Percentiles rank a stretch among this genome's conserved stretches.
Conservation (phyloP, 2,113 vertebrate species). For the Gracilinanus agilis region DNA sequence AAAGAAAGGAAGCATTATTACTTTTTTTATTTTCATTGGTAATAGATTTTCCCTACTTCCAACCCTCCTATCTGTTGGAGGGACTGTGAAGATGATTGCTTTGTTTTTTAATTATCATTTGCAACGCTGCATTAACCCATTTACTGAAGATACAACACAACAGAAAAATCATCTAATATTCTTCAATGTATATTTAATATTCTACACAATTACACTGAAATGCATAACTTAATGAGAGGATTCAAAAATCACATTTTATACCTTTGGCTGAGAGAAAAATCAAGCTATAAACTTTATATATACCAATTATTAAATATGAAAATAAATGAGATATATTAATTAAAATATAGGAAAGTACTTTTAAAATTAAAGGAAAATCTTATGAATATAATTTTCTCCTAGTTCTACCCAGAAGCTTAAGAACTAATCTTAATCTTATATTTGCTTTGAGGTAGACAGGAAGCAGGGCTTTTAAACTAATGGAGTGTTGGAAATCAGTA, state of each 20-base stretch:
- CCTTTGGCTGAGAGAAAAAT: constrained; percentile 40
- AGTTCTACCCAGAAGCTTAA: constrained; percentile 25
- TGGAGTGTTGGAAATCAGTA: background rate
- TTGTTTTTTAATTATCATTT: constrained; percentile 28
- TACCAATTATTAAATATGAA: constrained; percentile 13
- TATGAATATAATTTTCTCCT: constrained; percentile 1
- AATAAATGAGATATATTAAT: constrained; percentile 37
- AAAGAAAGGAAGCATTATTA: background rate
- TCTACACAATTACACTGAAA: constrained; percentile 49
- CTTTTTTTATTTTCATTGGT: constrained; percentile 12
- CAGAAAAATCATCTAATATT: constrained; percentile 12
- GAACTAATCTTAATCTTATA: background rate
- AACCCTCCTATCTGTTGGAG: background rate
- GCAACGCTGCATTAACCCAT: background rate
- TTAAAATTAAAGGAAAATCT: background rate
- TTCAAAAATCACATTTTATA: constrained; percentile 40
- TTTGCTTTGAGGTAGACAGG: constrained; percentile 18
- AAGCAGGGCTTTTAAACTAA: background rate
- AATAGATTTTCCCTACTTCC: background rate
- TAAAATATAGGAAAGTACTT: constrained; percentile 35
- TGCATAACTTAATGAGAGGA: constrained; percentile 60
- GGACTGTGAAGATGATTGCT: background rate
- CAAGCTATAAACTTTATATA: constrained; percentile 21
- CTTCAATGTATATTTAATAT: constrained; percentile 49
- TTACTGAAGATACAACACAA: constrained; percentile 1